Percentiles rank a stretch among this genome's conserved stretches.
Evolutionary conservation across 2,113 vertebrate species (phyloP).

Genomic region (Rhombomys opimus): DNA sequence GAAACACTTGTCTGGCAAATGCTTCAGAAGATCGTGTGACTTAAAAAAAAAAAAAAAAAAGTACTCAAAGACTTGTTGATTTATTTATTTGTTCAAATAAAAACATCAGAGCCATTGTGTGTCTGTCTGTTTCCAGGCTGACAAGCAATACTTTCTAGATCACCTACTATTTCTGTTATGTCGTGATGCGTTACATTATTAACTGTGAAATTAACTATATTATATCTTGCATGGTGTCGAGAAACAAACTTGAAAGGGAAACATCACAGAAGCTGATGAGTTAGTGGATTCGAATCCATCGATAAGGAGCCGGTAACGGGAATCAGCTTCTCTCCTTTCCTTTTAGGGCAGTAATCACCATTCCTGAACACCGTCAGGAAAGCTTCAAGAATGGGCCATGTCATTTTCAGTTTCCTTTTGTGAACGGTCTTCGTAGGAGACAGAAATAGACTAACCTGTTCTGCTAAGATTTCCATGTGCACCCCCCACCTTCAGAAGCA

Average conservation of each 20-base stretch:
- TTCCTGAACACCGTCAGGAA: slow-evolving; percentile 63
- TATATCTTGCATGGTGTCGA: slow-evolving; percentile 23
- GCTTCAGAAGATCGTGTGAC: slow-evolving; percentile 21
- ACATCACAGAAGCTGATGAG: slow-evolving; percentile 12
- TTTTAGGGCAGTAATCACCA: slow-evolving; percentile 68
- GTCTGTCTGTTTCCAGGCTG: not conserved
- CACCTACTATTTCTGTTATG: slow-evolving; percentile 39
- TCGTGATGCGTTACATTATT: not conserved
- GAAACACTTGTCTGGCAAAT: not conserved
- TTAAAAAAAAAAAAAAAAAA: slow-evolving; percentile 32
- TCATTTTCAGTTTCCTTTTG: slow-evolving; percentile 80
- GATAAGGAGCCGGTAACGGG: slow-evolving; percentile 11
- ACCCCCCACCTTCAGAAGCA: slow-evolving; percentile 39
- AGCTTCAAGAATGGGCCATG: slow-evolving; percentile 60
- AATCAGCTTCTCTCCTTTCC: slow-evolving; percentile 47
- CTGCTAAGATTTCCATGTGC: slow-evolving; percentile 75
- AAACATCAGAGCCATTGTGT: slow-evolving; percentile 43
- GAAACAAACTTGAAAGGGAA: slow-evolving; percentile 58
- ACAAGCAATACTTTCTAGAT: slow-evolving; percentile 59
- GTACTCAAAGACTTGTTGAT: slow-evolving; percentile 22
- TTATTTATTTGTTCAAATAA: slow-evolving; percentile 65
- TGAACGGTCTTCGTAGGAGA: slow-evolving; percentile 72
- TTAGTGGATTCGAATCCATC: not conserved
- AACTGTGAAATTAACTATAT: not conserved
- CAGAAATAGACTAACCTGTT: slow-evolving; percentile 74